Base-by-base conservation (phyloP, 2,888 invertebrate species). In the Patella ulyssiponensis region DNA sequence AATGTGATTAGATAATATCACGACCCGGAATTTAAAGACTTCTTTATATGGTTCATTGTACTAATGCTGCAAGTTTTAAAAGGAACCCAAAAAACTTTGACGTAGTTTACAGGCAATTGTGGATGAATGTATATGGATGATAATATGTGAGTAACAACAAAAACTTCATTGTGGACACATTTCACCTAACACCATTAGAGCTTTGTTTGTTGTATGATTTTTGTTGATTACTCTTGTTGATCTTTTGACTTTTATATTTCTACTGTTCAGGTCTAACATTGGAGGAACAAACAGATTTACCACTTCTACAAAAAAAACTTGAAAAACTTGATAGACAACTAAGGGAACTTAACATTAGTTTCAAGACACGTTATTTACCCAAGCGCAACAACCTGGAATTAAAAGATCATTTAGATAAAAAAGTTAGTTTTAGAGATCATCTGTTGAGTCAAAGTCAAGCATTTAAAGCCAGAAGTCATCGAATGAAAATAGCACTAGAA, bases 271-370 rank as follows among this genome's bases (percentile, higher is more conserved):
- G 91, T 58, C 77, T 91, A 52, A 87, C 89, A 7, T 77, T 91
- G 69, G 88, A 90, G 71, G 89, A 91, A 79, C 83, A 88, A 12
- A 91, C 91, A 44, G 88, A 91, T 78, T 79, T 88, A 74, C 83
- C 83, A 54, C 77, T 87, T 11, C 81, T 91, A 27, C 84, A 87
- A 14, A 79, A 81, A 53, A 89, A 88, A 77, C 85, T 88, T 73
- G 86, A 87, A 17, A 86, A 87, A 73, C 81, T 91, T 14, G 91
- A 91, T 69, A 77, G 85, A 56, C 89, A 90, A 73, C 74, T 89
- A 27, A 88, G 88, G 79, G 91, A 91, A 69, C 80, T 91, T 56
- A 89, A 85, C 58, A 86, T 88, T 72, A 89, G 88, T 71, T 86
- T 89, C 75, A 87, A 87, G 77, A 88, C 88, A 1, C 80, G 89